These are phyloP conservation scores for Steromphala cineraria DNA, from an alignment of 2,888 invertebrate genomes.

Conservation along the genomic window DNA sequence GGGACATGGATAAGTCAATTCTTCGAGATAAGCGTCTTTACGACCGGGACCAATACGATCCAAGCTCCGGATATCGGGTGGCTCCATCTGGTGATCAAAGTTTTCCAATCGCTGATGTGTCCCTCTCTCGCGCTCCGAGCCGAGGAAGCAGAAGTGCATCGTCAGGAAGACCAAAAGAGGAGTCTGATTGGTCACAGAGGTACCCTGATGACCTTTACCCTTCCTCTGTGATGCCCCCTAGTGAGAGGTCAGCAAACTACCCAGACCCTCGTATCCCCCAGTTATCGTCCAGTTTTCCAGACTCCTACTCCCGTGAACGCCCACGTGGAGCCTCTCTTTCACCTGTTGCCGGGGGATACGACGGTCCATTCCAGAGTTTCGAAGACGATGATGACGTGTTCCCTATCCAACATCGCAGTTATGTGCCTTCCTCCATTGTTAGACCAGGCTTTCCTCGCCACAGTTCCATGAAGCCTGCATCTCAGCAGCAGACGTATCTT, in stretches of 20 bases:
- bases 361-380: slow-evolving; percentile 46
- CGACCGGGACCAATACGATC: slow-evolving; percentile 43
- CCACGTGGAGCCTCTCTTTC: not conserved
- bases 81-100: not conserved
- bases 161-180: not conserved
- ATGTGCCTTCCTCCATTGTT: slow-evolving; percentile 34
- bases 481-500: slow-evolving; percentile 54
- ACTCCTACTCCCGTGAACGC: not conserved
- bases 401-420: slow-evolving; percentile 27
- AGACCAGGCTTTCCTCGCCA: slow-evolving; percentile 62
- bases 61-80: slow-evolving; percentile 41
- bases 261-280: slow-evolving; percentile 18
- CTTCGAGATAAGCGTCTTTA: slow-evolving; percentile 35
- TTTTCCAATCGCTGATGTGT: slow-evolving; percentile 13
- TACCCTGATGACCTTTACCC: slow-evolving; percentile 11
- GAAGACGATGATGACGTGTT: slow-evolving; percentile 63
- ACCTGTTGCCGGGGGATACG: slow-evolving; percentile 20
- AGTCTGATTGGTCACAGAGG: not conserved
- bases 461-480: slow-evolving; percentile 66
- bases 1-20: slow-evolving; percentile 25
- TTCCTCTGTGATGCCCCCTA: slow-evolving; percentile 16
- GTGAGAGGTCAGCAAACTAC: slow-evolving; percentile 14
- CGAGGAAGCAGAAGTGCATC: slow-evolving; percentile 8
- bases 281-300: not conserved
- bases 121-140: slow-evolving; percentile 18